Base-by-base conservation (phyloP, 2,888 invertebrate genomes). In the Glomeris marginata region DNA sequence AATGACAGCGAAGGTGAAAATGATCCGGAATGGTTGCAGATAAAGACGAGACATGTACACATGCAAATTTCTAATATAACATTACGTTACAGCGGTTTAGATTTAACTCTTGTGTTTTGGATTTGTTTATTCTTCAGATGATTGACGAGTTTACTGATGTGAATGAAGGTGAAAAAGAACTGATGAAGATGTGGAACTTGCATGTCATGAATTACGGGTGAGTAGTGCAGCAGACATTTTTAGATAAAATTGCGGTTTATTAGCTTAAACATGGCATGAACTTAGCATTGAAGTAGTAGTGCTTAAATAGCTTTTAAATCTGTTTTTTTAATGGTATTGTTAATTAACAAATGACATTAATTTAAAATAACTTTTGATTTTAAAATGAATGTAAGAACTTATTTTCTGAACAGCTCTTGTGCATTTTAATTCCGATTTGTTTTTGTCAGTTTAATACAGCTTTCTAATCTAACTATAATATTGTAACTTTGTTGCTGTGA, bases 121-220 rank as follows among this genome's bases (percentile, higher is more conserved):
- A n/a, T 42, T 42, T 21, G n/a, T 43, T 49, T 52, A 46, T 47
- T 47, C 54, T 58, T 16, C 53, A 70, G 85, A 92, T 95, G 92
- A 92, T 97, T 48, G 94, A 97, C 65, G 95, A 97, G 63, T 97
- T 97, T 68, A 92, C 92, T 1, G 97, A 97, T 67, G 95, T 97
- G n/a, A 97, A 97, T 66, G 92, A 90, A 62, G 94, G 94, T 1
- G 97, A 97, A 67, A 97, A 97, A 63, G 92, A 92, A 63, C 71
- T 97, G 41, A 95, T 95, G 94, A 95, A 94, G 67, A 80, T 95
- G 78, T 97, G 97, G 97, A 97, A 97, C 69, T 72, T 92, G 6
- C 94, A 95, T 69, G 84, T 94, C 10, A 92, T 95, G 91, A 88
- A 86, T 61, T 76, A 86, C 64, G 83, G 84, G 68, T 83, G 73